Conservation (phyloP, 1,140 invertebrate species). For the Leptoteleia sp. region DNA sequence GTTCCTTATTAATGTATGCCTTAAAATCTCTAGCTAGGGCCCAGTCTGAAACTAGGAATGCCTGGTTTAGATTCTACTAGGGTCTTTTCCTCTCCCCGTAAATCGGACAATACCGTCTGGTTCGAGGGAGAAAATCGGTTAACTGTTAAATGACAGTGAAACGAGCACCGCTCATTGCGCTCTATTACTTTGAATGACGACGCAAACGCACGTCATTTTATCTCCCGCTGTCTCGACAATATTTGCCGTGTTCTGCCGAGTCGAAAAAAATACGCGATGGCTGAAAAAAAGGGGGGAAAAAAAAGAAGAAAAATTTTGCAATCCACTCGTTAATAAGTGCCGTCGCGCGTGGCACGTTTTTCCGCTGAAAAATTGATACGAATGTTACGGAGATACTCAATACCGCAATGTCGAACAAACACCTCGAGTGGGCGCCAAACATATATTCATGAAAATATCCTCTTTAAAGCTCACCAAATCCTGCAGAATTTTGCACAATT, state of each 20-base stretch:
- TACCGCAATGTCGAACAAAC: conserved; percentile 29
- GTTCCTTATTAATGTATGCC: no score
- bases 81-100: conserved; percentile 22
- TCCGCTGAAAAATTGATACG: conserved; percentile 31
- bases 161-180: conserved; percentile 59
- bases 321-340: conserved; percentile 44
- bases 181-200: conserved; percentile 75
- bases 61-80: no score
- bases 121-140: conserved; percentile 42
- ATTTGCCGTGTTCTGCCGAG: conserved; percentile 40
- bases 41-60: no score
- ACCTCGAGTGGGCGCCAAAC: conserved; percentile 11
- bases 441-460: conserved; percentile 3
- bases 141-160: conserved; percentile 71
- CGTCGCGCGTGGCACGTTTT: conserved; percentile 10
- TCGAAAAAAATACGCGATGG: conserved; percentile 40
- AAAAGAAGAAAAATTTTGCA: conserved; percentile 26
- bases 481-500: neutral
- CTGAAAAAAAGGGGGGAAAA: no score
- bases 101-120: conserved; percentile 51
- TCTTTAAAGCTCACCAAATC: neutral
- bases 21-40: no score
- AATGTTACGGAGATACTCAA: conserved; percentile 11
- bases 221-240: conserved; percentile 60
- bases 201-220: conserved; percentile 73